Percentiles rank a stretch among this genome's conserved stretches.
phyloP scores from a whole-genome alignment of 1,140 invertebrate genomes.

The Drosophila insularis region DNA sequence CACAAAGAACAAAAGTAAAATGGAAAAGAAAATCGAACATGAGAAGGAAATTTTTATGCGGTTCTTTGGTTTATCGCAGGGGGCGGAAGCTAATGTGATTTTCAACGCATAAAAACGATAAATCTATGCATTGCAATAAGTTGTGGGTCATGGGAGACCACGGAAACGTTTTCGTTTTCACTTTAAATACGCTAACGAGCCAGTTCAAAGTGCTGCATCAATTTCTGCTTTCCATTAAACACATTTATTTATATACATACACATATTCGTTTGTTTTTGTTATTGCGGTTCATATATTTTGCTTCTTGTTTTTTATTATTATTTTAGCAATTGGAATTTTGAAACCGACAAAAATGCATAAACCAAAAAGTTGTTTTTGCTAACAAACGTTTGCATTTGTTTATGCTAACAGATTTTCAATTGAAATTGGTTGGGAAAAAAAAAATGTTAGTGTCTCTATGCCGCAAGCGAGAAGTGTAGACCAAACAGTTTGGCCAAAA shows the following conservation, averaged over 20 bases:
- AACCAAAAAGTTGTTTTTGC: conserved; percentile 34
- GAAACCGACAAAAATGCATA: conserved; percentile 13
- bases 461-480: conserved; percentile 18
- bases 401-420: conserved; percentile 36
- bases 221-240: conserved; percentile 64
- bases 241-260: conserved; percentile 42
- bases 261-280: not conserved
- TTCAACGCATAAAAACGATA: conserved; percentile 75
- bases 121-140: conserved; percentile 44
- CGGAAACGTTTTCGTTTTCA: conserved; percentile 50
- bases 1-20: not conserved
- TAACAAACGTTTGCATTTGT: conserved; percentile 34
- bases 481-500: conserved; percentile 18
- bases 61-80: conserved; percentile 67
- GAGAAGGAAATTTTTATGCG: conserved; percentile 47
- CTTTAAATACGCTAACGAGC: conserved; percentile 63
- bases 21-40: not conserved
- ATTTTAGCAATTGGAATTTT: conserved; percentile 15
- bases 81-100: conserved; percentile 68
- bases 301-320: not conserved
- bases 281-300: not conserved
- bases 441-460: not conserved
- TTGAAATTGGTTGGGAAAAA: not conserved
- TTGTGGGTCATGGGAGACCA: not conserved
- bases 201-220: conserved; percentile 53